Base-by-base conservation (phyloP, 2,113 vertebrate genomes). In the Psittacara wagleri region DNA sequence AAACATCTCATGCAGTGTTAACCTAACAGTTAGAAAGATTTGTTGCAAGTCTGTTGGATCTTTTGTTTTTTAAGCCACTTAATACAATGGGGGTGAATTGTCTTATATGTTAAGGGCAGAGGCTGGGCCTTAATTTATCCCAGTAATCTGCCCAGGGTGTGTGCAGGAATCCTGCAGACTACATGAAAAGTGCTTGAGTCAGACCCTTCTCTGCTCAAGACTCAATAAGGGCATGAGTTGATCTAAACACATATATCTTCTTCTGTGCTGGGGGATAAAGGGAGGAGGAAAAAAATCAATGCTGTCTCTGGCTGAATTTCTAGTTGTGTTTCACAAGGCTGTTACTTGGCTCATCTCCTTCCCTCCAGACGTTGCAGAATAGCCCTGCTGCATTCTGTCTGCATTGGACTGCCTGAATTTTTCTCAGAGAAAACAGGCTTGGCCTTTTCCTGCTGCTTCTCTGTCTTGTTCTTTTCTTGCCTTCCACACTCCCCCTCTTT, bases 201-300 rank as follows among this genome's bases (percentile, higher is more conserved):
- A 96, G 91, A 88, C 83, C 46, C 63, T 92, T 91, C 81, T 90
- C 57, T 92, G 85, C 73, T 95, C 51, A 61, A 85, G 92, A 83
- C 72, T 96, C 86, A 83, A 41, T 77, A 94, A 94, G 72, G 57
- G 59, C 78, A 88, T 70, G 49, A 63, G 79, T 43, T 88, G 95
- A 88, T 95, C 94, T 91, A 86, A 92, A 90, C 73, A 41, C 61
- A 85, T 85, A 57, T 35, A 82, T 96, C 74, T 94, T 95, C 69
- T 89, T 86, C 89, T 92, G 46, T 87, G 90, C 87, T 0, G 0
- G 57, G 39, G 54, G 13, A 55, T 29, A 79, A 35, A 3, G 37
- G 33, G 48, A 6, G 17, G 66, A 90, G 54, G n/a, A 51, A 69
- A 88, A 88, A 75, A 91, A 74, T 92, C 92, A 89, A 19, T 88